These are phyloP conservation scores for Eubasilissa regina DNA, from an alignment of 1,140 invertebrate species.

Conservation along the genomic window DNA sequence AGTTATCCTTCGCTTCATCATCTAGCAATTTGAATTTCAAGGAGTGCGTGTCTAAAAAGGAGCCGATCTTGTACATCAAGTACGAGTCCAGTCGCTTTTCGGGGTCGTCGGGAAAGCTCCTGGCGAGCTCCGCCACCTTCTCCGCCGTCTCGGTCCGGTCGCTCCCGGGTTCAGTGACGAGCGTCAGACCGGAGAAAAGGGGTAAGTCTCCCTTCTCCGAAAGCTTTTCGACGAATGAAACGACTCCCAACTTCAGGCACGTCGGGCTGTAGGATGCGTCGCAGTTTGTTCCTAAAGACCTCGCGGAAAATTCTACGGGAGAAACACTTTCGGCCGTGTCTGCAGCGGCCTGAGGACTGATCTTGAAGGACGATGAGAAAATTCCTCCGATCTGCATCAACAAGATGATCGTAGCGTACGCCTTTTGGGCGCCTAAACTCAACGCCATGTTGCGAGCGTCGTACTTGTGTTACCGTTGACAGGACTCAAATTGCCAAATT, in stretches of 20 bases:
- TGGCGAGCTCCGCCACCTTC: slow-evolving; percentile 80
- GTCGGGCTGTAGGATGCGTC: slow-evolving; percentile 72
- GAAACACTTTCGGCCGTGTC: not conserved
- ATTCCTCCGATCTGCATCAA: slow-evolving; percentile 45
- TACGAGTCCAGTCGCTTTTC: slow-evolving; percentile 83
- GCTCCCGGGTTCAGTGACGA: slow-evolving; percentile 78
- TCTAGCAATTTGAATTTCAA: slow-evolving; percentile 82
- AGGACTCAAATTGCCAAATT: not conserved
- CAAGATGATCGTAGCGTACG: slow-evolving; percentile 32
- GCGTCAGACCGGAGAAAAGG: slow-evolving; percentile 80
- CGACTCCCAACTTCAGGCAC: slow-evolving; percentile 84
- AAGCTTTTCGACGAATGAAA: slow-evolving; percentile 82
- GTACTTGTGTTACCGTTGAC: slow-evolving; percentile 7
- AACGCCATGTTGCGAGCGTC: slow-evolving; percentile 23
- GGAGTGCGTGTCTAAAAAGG: slow-evolving; percentile 78
- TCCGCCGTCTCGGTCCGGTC: slow-evolving; percentile 75
- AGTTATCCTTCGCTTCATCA: slow-evolving; percentile 71
- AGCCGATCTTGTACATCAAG: slow-evolving; percentile 62
- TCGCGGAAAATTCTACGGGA: slow-evolving; percentile 12
- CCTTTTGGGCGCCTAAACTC: slow-evolving; percentile 23
- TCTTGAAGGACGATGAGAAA: slow-evolving; percentile 35
- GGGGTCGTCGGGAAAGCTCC: slow-evolving; percentile 83
- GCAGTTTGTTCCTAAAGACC: slow-evolving; percentile 51
- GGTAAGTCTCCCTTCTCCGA: slow-evolving; percentile 64
- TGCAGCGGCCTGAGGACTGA: not conserved